Evolutionary conservation across 2,113 vertebrate genomes (phyloP).

Genomic region (Ciconia stormi): DNA sequence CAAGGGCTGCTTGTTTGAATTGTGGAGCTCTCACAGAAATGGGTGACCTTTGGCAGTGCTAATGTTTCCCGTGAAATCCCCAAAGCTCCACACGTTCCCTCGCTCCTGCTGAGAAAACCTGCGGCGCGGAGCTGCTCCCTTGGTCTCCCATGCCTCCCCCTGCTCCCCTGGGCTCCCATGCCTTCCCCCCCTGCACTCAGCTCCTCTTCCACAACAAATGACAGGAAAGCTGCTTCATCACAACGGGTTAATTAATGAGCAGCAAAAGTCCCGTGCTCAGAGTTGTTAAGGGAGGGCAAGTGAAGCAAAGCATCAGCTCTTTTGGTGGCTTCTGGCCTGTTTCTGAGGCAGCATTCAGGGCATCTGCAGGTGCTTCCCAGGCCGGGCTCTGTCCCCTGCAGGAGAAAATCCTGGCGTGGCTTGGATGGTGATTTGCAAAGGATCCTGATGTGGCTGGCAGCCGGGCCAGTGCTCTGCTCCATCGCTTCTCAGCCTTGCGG

Average conservation of each 20-base stretch:
- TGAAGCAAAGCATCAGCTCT: not conserved
- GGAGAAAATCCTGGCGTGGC: not conserved
- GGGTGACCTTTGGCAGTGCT: slow-evolving; percentile 58
- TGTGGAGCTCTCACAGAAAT: slow-evolving; percentile 62
- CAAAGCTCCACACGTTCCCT: slow-evolving; percentile 30
- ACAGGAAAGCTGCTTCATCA: not conserved
- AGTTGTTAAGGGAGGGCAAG: slow-evolving; percentile 18
- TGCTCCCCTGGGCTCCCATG: not conserved
- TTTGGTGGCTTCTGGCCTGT: not conserved
- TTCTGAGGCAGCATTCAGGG: not conserved
- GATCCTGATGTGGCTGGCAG: not conserved
- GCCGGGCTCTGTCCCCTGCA: not conserved
- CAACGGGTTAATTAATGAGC: slow-evolving; percentile 23
- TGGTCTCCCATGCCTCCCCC: not conserved
- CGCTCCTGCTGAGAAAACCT: slow-evolving; percentile 48
- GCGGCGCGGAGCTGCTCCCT: slow-evolving; percentile 30
- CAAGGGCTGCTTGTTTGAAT: slow-evolving; percentile 52
- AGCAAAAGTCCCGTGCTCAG: not conserved
- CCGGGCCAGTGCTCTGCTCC: not conserved
- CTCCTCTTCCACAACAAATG: not conserved
- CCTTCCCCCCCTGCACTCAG: not conserved
- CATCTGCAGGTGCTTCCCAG: not conserved
- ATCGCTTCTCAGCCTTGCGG: not conserved
- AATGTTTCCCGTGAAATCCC: slow-evolving; percentile 70
- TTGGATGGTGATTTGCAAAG: not conserved